Evolutionary conservation across 2,888 invertebrate species (phyloP).

Genomic region (Labia minor): DNA sequence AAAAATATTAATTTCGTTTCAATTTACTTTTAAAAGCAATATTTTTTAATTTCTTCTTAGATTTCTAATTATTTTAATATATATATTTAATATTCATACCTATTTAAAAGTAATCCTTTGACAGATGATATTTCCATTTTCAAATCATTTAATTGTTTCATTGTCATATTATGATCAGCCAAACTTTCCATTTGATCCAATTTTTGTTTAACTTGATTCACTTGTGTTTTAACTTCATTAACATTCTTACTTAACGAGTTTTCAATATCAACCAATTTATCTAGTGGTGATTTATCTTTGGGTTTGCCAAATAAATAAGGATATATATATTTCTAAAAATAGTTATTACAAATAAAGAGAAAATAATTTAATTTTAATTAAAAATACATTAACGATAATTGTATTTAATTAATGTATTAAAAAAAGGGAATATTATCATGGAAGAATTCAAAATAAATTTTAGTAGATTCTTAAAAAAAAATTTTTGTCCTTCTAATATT

Average conservation of each 20-base stretch:
- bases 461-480: no score
- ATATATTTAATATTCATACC: slow-evolving; percentile 38
- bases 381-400: slow-evolving; percentile 16
- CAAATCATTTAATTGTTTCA: slow-evolving; percentile 52
- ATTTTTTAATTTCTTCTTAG: slow-evolving; percentile 22
- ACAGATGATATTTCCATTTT: slow-evolving; percentile 60
- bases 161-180: slow-evolving; percentile 36
- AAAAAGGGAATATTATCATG: not conserved
- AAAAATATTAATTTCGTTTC: no score
- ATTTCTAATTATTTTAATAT: not conserved
- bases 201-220: slow-evolving; percentile 54
- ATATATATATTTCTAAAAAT: slow-evolving; percentile 48
- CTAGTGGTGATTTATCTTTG: slow-evolving; percentile 52
- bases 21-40: no score
- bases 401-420: slow-evolving; percentile 13
- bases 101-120: slow-evolving; percentile 60
- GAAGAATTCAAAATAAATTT: no score
- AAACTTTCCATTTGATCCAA: slow-evolving; percentile 37
- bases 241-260: slow-evolving; percentile 51
- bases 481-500: no score
- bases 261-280: slow-evolving; percentile 55
- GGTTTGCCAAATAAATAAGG: slow-evolving; percentile 58
- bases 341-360: slow-evolving; percentile 20
- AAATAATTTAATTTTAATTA: not conserved
- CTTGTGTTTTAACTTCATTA: slow-evolving; percentile 50